Base-by-base conservation (phyloP, 2,888 invertebrate genomes). In the Stenichneumon culpator region DNA sequence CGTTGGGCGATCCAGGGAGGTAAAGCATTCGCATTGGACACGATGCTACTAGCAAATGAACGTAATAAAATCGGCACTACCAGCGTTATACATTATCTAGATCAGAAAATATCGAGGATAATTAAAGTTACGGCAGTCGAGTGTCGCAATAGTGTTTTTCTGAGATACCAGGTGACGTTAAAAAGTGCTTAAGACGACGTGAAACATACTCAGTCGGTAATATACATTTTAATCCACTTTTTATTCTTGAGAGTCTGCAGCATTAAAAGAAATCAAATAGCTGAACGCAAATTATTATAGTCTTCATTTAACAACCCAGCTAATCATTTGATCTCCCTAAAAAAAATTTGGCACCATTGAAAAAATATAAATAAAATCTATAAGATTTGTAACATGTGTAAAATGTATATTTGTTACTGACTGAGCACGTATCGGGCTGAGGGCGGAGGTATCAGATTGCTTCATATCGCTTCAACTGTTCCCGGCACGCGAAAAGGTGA, bases 21-120 rank as follows among this genome's bases (percentile, higher is more conserved):
- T n/a, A 22, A 67, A 77, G 70, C 84, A 79, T 78, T 82, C 70
- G 67, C 78, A 70, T 57, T 69, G 74, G 75, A 78, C 39, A 74
- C 65, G 74, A 65, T 44, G 74, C 69, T 75, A 73, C 32, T 39
- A 75, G 70, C 74, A 54, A 74, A 79, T 70, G 2, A 75, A 79
- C 54, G 19, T 75, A 79, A 79, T 79, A 81, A 32, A 70, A 79
- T 68, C 60, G 36, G 79, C 63, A 67, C 75, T 78, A 81, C 73
- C 60, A 67, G 50, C 65, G 54, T 72, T 67, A 65, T 72, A 72
- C 9, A 44, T 60, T 22, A 70, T 63, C 68, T 72, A 74, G 50
- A 70, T 82, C 11, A 54, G 54, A 44, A 70, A 52, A 79, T 65
- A n/a, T 11, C 32, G 28, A 60, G 54, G 32, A 78, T 69, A 47